phyloP scores from a whole-genome alignment of 1,140 invertebrate genomes.

The Meteorus sp. region DNA sequence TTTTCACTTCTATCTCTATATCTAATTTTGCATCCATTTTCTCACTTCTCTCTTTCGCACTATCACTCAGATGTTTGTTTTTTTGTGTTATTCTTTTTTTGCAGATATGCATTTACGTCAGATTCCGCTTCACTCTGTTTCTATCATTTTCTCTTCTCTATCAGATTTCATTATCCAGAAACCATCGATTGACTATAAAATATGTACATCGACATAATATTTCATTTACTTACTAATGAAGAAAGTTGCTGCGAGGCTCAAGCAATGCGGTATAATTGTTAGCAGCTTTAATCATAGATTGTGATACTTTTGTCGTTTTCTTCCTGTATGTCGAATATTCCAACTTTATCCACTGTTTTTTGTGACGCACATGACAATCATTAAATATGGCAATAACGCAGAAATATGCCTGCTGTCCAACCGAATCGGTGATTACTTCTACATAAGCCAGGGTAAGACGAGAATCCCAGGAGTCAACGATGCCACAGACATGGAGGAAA shows the following conservation, averaged over 20 bases:
- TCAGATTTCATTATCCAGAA: background rate
- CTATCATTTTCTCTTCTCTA: background rate
- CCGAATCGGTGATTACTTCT: conserved; percentile 83
- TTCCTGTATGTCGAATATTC: conserved; percentile 12
- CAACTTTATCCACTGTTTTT: conserved; percentile 2
- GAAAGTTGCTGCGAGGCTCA: background rate
- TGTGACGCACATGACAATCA: background rate
- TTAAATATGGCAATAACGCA: conserved; percentile 52
- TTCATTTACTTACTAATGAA: background rate
- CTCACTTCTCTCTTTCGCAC: conserved; percentile 14
- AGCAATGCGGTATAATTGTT: conserved; percentile 1
- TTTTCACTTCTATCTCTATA: conserved; percentile 10
- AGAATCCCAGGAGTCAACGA: conserved; percentile 94
- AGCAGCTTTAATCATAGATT: conserved; percentile 10
- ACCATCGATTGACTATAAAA: background rate
- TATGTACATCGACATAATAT: no score
- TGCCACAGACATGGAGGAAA: conserved; percentile 83
- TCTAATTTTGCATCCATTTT: conserved; percentile 3
- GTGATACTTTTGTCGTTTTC: conserved; percentile 17
- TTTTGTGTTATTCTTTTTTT: conserved; percentile 2
- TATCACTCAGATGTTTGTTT: no score
- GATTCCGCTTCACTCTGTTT: no score
- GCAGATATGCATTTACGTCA: no score
- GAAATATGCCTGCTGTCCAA: conserved; percentile 82
- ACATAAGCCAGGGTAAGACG: conserved; percentile 89